Conservation (phyloP, 37 sponge, comb jelly and placozoan species). For the Hormiphora californensis region DNA sequence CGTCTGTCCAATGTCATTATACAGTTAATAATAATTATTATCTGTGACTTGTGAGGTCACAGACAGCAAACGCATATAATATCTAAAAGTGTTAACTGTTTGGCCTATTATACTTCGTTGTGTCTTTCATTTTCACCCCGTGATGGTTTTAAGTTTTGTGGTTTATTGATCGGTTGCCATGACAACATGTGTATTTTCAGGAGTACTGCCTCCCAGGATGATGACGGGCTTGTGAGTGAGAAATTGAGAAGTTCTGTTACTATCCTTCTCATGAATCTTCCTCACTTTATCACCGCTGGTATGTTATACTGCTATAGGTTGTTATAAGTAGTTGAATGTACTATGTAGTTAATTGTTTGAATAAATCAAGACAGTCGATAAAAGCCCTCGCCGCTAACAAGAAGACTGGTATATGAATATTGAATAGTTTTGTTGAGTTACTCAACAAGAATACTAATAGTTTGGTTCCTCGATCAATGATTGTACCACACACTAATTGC, state of each 20-base stretch:
- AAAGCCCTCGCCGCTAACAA: no score
- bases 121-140: no score
- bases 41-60: not conserved
- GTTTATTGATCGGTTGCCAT: not conserved
- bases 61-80: not conserved
- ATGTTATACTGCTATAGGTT: no score
- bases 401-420: no score
- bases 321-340: no score
- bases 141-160: not conserved
- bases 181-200: not conserved
- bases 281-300: slow-evolving; percentile 25
- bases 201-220: not conserved
- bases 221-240: not conserved
- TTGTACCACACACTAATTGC: no score
- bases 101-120: not conserved
- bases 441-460: no score
- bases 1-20: no score
- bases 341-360: no score
- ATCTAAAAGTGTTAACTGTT: not conserved
- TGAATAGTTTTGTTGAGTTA: no score
- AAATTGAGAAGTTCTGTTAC: slow-evolving; percentile 12
- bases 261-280: slow-evolving; percentile 42
- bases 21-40: not conserved
- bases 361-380: no score
- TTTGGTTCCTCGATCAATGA: no score